Evolutionary conservation across 2,113 vertebrate genomes (phyloP).

Genomic region (Anhinga rufa): DNA sequence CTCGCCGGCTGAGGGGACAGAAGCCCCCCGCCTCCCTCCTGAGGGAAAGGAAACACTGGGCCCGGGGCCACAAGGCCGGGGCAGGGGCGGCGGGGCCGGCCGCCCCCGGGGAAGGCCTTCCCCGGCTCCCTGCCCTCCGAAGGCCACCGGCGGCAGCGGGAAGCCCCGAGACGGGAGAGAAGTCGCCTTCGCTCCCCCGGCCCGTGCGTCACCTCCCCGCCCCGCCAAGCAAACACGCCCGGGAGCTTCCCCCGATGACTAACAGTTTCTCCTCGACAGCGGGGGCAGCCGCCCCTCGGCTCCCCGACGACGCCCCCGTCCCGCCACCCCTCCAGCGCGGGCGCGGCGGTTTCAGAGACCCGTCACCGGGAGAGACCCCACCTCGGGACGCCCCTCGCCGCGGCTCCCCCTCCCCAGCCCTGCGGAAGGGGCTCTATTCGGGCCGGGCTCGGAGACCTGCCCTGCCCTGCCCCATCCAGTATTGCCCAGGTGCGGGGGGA

Average conservation of each 20-base stretch:
- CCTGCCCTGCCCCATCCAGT: neutral
- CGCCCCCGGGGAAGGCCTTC: no score
- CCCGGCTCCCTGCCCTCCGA: neutral
- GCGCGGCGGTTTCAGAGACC: neutral
- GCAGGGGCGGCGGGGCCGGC: neutral
- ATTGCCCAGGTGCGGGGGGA: slow-evolving; percentile 2
- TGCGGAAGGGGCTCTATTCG: neutral
- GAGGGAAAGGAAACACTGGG: no score
- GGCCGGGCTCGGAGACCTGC: neutral
- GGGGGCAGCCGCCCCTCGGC: neutral
- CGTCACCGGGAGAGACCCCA: neutral
- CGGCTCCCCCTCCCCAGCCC: no score
- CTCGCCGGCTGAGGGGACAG: neutral
- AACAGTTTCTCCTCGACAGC: neutral
- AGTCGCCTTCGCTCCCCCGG: no score
- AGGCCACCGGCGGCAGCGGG: neutral
- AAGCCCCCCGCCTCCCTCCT: accelerated
- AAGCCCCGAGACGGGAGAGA: neutral
- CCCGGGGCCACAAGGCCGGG: neutral
- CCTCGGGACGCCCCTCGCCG: neutral
- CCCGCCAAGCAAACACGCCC: neutral
- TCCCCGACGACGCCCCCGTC: neutral
- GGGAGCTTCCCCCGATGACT: neutral
- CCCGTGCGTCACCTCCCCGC: neutral
- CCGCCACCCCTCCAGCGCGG: neutral